Conservation (phyloP, 2,797 vertebrate species). For the Leuciscus waleckii region DNA sequence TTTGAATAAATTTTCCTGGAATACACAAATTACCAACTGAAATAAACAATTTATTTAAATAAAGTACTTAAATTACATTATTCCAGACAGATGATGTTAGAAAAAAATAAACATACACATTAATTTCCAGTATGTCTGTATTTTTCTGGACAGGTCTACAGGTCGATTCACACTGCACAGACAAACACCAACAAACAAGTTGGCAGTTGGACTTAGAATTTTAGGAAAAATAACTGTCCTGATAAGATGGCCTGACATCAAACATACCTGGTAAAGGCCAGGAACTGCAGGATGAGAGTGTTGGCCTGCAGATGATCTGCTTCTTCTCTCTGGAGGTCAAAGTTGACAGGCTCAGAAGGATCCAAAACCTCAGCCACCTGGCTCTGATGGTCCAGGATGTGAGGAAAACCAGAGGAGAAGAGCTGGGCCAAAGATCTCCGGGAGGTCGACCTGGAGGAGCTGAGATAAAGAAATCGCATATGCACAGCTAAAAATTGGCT, state of each 20-base stretch:
- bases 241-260: background rate
- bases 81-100: background rate
- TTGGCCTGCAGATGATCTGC: conserved; percentile 84
- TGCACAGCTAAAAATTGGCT: background rate
- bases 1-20: background rate
- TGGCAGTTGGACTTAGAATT: too few relatives aligned
- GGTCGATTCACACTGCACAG: too few relatives aligned
- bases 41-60: background rate
- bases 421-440: conserved; percentile 83
- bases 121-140: background rate
- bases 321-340: conserved; percentile 85
- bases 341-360: conserved; percentile 72
- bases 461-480: conserved; percentile 60
- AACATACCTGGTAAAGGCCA: conserved; percentile 89
- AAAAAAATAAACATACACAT: background rate
- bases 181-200: too few relatives aligned
- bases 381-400: conserved; percentile 81
- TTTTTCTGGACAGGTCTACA: background rate
- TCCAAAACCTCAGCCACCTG: conserved; percentile 82
- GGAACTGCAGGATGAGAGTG: conserved; percentile 90
- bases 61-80: background rate
- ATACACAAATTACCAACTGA: background rate
- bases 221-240: too few relatives aligned
- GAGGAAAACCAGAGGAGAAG: conserved; percentile 81
- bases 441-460: conserved; percentile 78